phyloP scores from a whole-genome alignment of 2,113 vertebrate genomes.

The Solenodon paradoxus region DNA sequence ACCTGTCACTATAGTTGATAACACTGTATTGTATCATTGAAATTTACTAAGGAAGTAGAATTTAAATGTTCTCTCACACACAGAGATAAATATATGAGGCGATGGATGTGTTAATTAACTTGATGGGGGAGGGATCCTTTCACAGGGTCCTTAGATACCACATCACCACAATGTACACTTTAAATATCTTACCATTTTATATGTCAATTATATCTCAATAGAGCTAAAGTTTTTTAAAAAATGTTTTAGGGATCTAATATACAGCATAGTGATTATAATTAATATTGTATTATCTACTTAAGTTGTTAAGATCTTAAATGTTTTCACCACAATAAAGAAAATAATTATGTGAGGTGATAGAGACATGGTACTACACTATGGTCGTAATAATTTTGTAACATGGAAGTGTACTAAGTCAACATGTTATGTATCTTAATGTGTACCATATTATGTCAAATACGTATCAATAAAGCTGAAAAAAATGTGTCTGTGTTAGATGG shows the following conservation, averaged over 20 bases:
- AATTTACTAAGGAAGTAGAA: slow-evolving; percentile 8
- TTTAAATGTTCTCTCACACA: not conserved
- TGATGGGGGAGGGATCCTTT: not conserved
- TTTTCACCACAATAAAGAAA: not conserved
- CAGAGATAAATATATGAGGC: not conserved
- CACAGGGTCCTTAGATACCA: not conserved
- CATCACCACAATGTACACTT: not conserved
- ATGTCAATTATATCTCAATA: not conserved
- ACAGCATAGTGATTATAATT: not conserved
- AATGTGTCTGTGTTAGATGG: not conserved
- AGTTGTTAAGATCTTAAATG: not conserved
- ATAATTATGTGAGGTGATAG: not conserved
- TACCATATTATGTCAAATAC: not conserved
- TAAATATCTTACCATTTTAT: not conserved
- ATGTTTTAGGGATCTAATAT: not conserved
- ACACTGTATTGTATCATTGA: not conserved
- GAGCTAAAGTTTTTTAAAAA: not conserved
- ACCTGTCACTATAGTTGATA: not conserved
- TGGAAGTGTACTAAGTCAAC: not conserved
- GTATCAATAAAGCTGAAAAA: not conserved
- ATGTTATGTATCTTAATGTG: not conserved
- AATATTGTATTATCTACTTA: not conserved
- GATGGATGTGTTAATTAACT: not conserved
- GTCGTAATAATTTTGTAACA: not conserved
- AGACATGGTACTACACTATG: not conserved